phyloP scores from a whole-genome alignment of 2,888 invertebrate genomes.

The Hydrotaea diabolus region DNA sequence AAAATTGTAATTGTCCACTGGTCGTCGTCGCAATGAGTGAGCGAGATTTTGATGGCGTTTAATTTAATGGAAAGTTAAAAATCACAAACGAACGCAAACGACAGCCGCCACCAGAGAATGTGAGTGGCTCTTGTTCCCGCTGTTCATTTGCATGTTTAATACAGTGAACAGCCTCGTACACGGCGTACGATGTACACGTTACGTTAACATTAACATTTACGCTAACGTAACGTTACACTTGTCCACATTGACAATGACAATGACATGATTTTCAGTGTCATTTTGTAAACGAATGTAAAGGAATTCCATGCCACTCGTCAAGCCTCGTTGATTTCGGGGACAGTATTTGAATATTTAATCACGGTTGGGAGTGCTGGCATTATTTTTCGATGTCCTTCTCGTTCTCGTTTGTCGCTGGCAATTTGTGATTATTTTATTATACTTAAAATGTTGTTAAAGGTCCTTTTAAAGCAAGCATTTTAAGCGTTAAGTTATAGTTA shows the following conservation, averaged over 20 bases:
- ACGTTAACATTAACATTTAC: slow-evolving; percentile 24
- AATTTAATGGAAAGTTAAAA: slow-evolving; percentile 31
- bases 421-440: slow-evolving; percentile 14
- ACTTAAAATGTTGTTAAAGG: slow-evolving; percentile 22
- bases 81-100: slow-evolving; percentile 16
- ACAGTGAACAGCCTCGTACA: background rate
- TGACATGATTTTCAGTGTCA: slow-evolving; percentile 34
- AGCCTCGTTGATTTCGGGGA: slow-evolving; percentile 4
- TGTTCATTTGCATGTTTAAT: slow-evolving; percentile 35
- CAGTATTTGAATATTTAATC: slow-evolving; percentile 27
- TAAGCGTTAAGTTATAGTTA: background rate
- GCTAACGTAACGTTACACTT: slow-evolving; percentile 29
- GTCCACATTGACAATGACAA: slow-evolving; percentile 24
- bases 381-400: background rate
- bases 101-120: slow-evolving; percentile 5
- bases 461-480: background rate
- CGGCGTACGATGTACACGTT: background rate
- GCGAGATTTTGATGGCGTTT: slow-evolving; percentile 30
- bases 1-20: slow-evolving; percentile 34
- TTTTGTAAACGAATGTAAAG: background rate
- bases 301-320: slow-evolving; percentile 19
- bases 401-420: background rate
- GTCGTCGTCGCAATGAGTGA: background rate
- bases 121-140: background rate
- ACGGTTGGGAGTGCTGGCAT: background rate